Evolutionary conservation across 2,888 invertebrate genomes (phyloP), one percentile per base, ranked within the genome.

Genomic region (Plemyria rubiginata): DNA sequence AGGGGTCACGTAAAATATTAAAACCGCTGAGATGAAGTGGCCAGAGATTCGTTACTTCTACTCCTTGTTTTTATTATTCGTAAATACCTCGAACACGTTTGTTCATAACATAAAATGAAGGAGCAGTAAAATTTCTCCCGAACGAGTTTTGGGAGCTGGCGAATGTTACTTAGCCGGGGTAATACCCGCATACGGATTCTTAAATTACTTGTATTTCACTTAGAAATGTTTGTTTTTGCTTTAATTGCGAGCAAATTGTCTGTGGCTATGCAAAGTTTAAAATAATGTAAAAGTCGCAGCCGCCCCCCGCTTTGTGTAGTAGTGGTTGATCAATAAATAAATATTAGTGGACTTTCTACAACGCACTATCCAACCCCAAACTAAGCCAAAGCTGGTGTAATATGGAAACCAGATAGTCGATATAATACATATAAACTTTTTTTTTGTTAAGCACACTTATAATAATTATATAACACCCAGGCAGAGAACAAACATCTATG

Each of bases 1-100:
- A 88, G 90, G 83, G 92, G 91, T 92, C 92, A 92, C 92, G 92
- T 92, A 92, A 90, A 92, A 92, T 92, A 92, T 92, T 92, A 92
- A 92, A 90, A 84, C 85, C 86, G 84, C 81, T 85, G 85, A 87
- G 86, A 91, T 89, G 92, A 88, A 92, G 91, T 92, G 88, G 91
- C 89, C 89, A 88, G 87, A 88, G 90, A 90, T 90, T 92, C 91
- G 90, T 88, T 87, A 87, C 92, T 86, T 84, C 87, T 87, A n/a
- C n/a, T n/a, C n/a, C 87, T 86, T 90, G 91, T 90, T 92, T 92
- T 92, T 92, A 92, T 91, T 92, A 92, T 92, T 88, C 91, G 85
- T 88, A 89, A 91, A 88, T 91, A 90, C 81, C 62, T 65, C 57
- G 63, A 71, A 70, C 68, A 70, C 70, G 71, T 70, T 70, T 71